Conservation (phyloP, 2,888 invertebrate genomes). For the Drosophila cognata region DNA sequence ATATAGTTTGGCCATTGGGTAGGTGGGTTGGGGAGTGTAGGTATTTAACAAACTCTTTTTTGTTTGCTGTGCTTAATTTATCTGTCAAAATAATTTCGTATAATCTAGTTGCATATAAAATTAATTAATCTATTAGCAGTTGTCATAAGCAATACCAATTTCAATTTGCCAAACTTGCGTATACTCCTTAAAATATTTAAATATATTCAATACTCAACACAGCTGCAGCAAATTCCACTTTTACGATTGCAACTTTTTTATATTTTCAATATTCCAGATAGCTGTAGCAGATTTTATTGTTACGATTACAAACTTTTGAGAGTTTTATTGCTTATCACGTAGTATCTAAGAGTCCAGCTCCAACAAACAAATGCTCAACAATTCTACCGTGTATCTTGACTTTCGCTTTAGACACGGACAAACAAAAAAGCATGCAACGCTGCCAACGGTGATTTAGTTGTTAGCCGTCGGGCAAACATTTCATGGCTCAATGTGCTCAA, state of each 20-base stretch:
- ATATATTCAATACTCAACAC: background rate
- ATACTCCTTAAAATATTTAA: background rate
- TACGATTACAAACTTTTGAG: background rate
- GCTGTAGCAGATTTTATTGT: background rate
- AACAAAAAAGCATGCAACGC: conserved; percentile 57
- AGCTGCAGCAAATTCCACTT: background rate
- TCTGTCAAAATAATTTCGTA: background rate
- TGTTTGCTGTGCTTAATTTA: background rate
- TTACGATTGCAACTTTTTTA: background rate
- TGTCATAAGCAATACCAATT: background rate
- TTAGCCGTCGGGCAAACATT: conserved; percentile 78
- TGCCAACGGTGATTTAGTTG: conserved; percentile 77
- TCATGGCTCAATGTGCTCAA: conserved; percentile 78
- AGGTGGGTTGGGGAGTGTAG: background rate
- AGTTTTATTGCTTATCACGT: background rate
- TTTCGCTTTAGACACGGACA: conserved; percentile 21
- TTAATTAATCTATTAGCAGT: background rate
- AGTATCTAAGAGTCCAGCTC: conserved; percentile 12
- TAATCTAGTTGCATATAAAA: background rate
- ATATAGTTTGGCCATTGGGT: background rate
- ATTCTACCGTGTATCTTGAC: conserved; percentile 36
- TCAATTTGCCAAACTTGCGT: background rate
- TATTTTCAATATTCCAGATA: background rate
- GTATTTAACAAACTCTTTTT: background rate
- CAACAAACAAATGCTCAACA: background rate